Conservation (phyloP, 35 echinoderm and acorn worm genomes). For the Lytechinus variegatus region DNA sequence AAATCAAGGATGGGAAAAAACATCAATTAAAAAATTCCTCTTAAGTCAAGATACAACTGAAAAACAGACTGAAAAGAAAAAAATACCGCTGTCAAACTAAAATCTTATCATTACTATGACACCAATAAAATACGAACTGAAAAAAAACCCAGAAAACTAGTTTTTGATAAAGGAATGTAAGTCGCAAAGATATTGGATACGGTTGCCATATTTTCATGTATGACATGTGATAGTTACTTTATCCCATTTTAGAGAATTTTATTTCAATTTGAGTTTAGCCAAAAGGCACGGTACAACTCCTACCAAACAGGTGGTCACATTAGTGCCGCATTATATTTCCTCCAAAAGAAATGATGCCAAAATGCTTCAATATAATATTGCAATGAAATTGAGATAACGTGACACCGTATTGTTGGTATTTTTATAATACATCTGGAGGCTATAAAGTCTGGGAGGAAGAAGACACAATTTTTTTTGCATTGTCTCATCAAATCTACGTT, state of each 20-base stretch:
- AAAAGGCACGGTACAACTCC: not conserved
- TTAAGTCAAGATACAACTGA: too few species aligned
- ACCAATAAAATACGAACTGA: too few species aligned
- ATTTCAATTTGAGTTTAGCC: constrained; percentile 12
- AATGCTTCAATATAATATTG: not conserved
- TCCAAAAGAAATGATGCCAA: not conserved
- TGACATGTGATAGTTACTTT: not conserved
- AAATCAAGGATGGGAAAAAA: too few species aligned
- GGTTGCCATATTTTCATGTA: not conserved
- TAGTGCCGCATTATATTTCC: not conserved
- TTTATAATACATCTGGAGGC: too few species aligned
- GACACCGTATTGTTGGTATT: too few species aligned
- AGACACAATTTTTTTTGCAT: not conserved
- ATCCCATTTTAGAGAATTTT: not conserved
- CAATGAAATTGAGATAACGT: not conserved
- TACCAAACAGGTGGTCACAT: not conserved
- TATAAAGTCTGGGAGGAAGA: not conserved
- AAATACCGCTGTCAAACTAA: too few species aligned
- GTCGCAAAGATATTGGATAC: not conserved
- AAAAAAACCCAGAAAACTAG: not conserved
- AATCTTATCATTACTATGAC: too few species aligned
- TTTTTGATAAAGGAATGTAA: not conserved
- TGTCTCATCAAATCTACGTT: not conserved
- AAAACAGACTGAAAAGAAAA: too few species aligned
- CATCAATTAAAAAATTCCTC: too few species aligned